Percentiles rank a stretch among this genome's conserved stretches.
phyloP scores from a whole-genome alignment of 1,140 invertebrate genomes.

The Zaprionus lachaisei region DNA sequence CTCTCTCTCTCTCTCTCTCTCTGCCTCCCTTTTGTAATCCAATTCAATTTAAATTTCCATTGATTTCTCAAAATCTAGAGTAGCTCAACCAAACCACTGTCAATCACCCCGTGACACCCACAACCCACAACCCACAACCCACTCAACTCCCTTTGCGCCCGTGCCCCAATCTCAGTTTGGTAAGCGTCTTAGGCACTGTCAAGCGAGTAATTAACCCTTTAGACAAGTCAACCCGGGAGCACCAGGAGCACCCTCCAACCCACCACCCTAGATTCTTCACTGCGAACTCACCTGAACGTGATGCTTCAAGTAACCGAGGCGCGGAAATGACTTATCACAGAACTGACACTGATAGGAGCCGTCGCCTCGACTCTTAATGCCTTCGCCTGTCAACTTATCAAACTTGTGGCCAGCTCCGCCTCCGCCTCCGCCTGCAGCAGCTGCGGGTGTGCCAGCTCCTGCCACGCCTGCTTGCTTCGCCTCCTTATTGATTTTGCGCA shows the following conservation, averaged over 20 bases:
- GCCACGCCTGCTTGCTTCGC: conserved; percentile 41
- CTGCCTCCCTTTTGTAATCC: not conserved
- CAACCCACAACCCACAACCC: not conserved
- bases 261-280: not conserved
- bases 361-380: conserved; percentile 80
- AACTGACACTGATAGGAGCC: conserved; percentile 94
- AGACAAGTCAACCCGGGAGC: not conserved
- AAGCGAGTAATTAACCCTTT: conserved; percentile 50
- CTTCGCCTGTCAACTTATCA: conserved; percentile 84
- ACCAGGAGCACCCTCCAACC: not conserved
- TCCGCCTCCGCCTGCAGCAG: conserved; percentile 27
- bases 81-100: not conserved
- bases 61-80: not conserved
- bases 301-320: conserved; percentile 94
- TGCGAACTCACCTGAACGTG: conserved; percentile 93
- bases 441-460: conserved; percentile 10
- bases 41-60: not conserved
- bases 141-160: not conserved
- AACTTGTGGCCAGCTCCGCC: conserved; percentile 66
- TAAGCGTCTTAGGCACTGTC: conserved; percentile 48
- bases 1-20: not conserved
- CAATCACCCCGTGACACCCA: conserved; percentile 19
- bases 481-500: conserved; percentile 83
- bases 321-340: conserved; percentile 95
- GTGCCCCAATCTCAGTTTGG: conserved; percentile 12